Evolutionary conservation across 2,797 vertebrate species (phyloP).

Genomic region (Periophthalmus magnuspinnatus): DNA sequence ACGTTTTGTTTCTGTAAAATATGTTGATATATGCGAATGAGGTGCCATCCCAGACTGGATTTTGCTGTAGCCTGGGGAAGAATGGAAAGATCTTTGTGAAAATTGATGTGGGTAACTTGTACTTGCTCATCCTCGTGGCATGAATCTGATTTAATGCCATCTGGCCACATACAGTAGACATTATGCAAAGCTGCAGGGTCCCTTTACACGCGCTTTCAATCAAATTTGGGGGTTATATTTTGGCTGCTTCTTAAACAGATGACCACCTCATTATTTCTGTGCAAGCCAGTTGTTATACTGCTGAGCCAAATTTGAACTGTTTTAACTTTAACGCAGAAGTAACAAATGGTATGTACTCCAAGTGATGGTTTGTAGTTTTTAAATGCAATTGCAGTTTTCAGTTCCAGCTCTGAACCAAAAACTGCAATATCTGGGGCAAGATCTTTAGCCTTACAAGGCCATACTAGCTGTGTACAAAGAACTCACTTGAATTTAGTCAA

Average conservation of each 20-base stretch:
- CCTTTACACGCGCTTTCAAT: neutral
- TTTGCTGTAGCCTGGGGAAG: constrained; percentile 5
- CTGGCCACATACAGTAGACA: constrained; percentile 8
- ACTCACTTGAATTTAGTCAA: no score
- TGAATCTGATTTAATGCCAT: constrained; percentile 16
- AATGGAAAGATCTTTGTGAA: constrained; percentile 8
- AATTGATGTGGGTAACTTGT: constrained; percentile 1
- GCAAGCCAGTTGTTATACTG: neutral
- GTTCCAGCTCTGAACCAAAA: no score
- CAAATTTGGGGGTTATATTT: neutral
- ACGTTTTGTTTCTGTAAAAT: constrained; percentile 12
- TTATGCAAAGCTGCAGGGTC: constrained; percentile 3
- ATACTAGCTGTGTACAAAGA: no score
- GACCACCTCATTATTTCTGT: neutral
- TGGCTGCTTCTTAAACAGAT: neutral
- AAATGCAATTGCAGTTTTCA: no score
- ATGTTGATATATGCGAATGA: constrained; percentile 15
- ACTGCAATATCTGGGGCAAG: no score
- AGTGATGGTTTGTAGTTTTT: no score
- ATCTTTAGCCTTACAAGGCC: no score
- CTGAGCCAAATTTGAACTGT: neutral
- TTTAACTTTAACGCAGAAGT: neutral
- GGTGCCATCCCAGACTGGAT: constrained; percentile 15
- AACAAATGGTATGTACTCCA: neutral
- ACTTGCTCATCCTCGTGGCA: constrained; percentile 12